Base-by-base conservation (phyloP, 2,797 vertebrate species). In the Botia almorhae region DNA sequence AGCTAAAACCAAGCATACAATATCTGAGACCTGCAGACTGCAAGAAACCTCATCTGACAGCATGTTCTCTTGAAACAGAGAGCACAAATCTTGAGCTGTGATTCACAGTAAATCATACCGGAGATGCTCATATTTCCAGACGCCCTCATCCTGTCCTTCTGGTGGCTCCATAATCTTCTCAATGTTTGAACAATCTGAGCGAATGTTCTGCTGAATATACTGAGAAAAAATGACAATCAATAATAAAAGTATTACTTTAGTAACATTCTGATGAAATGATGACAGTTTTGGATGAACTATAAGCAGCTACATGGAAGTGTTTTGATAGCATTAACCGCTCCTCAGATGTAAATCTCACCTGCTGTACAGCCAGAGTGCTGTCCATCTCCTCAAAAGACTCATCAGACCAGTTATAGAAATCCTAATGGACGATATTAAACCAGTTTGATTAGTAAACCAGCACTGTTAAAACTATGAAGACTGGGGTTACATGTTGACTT, bases 371-470 rank as follows among this genome's bases (percentile, higher is more conserved):
- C 85, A 99, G 92, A 0, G 97, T 99, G 90, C 98, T 98, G 88
- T 99, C 98, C 98, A 99, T 99, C 90, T 99, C 97, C 91, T 99
- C 98, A 89, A 99, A 98, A 14, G 98, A 99, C 85, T 98, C 98
- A 97, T 98, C 97, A 53, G 97, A 97, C 97, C 98, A 98, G 88
- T 97, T 98, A 93, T 98, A 99, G 92, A 98, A 99, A 90, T 99
- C 97, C 97, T 99, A 82, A 0, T 81, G 16, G 82, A 19, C 13
- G 2, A 70, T 55, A 60, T 77, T 77, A 67, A 69, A 36, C 4
- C 23, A 23, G 17, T n/a, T 2, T 10, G 36, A 23, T 14, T 16
- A 10, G 7, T 5, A 10, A 65, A 55, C 1, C 19, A 14, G 3
- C 7, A 33, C 7, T 17, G 53, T 23, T 16, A 36, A 17, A 7